phyloP scores from a whole-genome alignment of 2,797 vertebrate species.

The Ctenopoma multispine region DNA sequence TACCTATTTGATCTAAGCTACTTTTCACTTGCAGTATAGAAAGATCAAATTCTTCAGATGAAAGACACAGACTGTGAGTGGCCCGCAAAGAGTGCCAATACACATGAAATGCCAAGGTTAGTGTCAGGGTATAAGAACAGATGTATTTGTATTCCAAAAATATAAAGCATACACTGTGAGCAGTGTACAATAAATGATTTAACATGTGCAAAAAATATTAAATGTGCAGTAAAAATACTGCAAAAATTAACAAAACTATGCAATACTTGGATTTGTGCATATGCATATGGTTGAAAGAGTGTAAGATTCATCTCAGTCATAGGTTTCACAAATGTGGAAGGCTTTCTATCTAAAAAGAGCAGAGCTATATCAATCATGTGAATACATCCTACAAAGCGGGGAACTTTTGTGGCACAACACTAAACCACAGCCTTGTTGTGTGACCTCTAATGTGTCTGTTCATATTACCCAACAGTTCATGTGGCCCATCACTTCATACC shows the following conservation, averaged over 20 bases:
- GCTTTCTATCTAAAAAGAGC: no score
- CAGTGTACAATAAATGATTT: not conserved
- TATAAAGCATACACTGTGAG: not conserved
- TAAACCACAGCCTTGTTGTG: slow-evolving; percentile 9
- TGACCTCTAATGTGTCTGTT: not conserved
- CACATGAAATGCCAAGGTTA: not conserved
- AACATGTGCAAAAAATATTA: not conserved
- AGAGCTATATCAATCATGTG: no score
- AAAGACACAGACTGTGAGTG: not conserved
- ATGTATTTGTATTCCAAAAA: not conserved
- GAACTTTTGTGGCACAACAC: slow-evolving; percentile 7
- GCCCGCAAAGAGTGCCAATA: not conserved
- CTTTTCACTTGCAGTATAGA: slow-evolving; percentile 9
- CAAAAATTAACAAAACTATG: not conserved
- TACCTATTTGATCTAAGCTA: slow-evolving; percentile 3
- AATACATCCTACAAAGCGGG: not conserved
- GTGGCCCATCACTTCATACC: slow-evolving; percentile 22
- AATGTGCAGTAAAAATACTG: not conserved
- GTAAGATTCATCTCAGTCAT: no score
- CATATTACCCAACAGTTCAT: slow-evolving; percentile 3
- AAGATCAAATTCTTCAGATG: slow-evolving; percentile 1
- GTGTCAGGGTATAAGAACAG: not conserved
- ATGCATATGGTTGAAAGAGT: not conserved
- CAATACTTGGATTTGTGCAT: no score
- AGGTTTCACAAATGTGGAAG: no score